A percentile compares a stretch with the other conserved stretches of the same genome.
phyloP scores from a whole-genome alignment of 2,888 invertebrate species.

The Napeogenes sylphis region DNA sequence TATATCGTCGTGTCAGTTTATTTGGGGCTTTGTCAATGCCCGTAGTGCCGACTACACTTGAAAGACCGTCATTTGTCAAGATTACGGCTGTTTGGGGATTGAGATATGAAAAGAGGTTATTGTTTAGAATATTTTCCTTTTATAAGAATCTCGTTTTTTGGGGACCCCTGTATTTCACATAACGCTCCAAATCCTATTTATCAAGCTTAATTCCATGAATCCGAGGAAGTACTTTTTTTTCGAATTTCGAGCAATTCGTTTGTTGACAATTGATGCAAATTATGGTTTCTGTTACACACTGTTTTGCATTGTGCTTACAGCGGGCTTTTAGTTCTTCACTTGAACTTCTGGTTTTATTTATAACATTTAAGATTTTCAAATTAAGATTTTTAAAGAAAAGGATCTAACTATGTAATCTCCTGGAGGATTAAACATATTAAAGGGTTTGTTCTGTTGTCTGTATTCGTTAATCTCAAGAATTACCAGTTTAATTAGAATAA shows the following conservation, averaged over 20 bases:
- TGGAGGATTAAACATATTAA: too few relatives aligned
- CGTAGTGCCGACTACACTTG: conserved; percentile 65
- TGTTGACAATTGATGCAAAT: conserved; percentile 2
- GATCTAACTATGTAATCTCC: too few relatives aligned
- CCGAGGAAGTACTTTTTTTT: conserved; percentile 4
- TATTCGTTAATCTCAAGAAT: too few relatives aligned
- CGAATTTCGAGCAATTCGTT: conserved; percentile 15
- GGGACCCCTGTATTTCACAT: conserved; percentile 36
- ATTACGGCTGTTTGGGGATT: conserved; percentile 71
- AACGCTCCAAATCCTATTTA: conserved; percentile 31
- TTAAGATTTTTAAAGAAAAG: too few relatives aligned
- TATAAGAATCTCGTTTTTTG: conserved; percentile 41
- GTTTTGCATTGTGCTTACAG: too few relatives aligned
- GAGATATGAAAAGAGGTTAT: conserved; percentile 73
- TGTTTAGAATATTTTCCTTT: conserved; percentile 71
- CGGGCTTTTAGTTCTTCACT: too few relatives aligned
- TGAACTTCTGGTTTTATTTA: too few relatives aligned
- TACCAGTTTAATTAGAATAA: too few relatives aligned
- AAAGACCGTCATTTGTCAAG: conserved; percentile 76
- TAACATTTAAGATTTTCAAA: too few relatives aligned
- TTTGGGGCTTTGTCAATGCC: conserved; percentile 72
- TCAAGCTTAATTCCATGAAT: conserved; percentile 28
- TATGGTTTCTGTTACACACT: too few relatives aligned
- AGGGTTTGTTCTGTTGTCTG: too few relatives aligned
- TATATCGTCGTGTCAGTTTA: conserved; percentile 71